A percentile compares a stretch with the other conserved stretches of the same genome.
Conservation (phyloP, 2,888 invertebrate species). For the Epistrophe grossulariae region DNA sequence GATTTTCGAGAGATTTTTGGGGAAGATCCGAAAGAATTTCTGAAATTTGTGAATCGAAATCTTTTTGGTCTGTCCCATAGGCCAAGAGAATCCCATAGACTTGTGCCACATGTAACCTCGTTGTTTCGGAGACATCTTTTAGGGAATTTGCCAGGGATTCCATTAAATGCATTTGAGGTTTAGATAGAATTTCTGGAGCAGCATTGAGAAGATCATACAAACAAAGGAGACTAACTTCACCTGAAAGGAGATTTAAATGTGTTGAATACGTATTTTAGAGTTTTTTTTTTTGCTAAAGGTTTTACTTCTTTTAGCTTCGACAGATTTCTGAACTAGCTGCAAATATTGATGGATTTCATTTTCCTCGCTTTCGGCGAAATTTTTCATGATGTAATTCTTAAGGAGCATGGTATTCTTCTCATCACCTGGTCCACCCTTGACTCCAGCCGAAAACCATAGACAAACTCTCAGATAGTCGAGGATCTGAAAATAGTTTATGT, state of each 20-base stretch:
- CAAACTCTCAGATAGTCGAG: conserved; percentile 92
- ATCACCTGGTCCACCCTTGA: conserved; percentile 87
- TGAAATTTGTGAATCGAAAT: conserved; percentile 84
- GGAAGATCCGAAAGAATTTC: conserved; percentile 80
- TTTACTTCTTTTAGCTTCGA: conserved; percentile 88
- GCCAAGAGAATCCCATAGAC: conserved; percentile 90
- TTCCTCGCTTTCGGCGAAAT: conserved; percentile 85
- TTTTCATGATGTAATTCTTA: conserved; percentile 86
- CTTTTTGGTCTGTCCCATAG: conserved; percentile 84
- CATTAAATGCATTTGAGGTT: conserved; percentile 85
- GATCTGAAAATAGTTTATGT: conserved; percentile 76
- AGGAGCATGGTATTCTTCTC: conserved; percentile 86
- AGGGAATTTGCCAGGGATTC: conserved; percentile 84
- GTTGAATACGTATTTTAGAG: not conserved
- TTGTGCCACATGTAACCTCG: conserved; percentile 89
- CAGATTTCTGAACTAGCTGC: conserved; percentile 87
- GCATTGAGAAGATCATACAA: conserved; percentile 94
- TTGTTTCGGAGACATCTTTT: conserved; percentile 90
- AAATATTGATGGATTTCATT: conserved; percentile 88
- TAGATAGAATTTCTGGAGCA: conserved; percentile 88
- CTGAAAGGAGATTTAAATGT: conserved; percentile 71
- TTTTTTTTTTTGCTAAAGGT: not conserved
- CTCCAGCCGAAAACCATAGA: conserved; percentile 87
- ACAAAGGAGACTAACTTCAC: conserved; percentile 86
- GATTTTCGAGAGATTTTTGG: conserved; percentile 85